These are phyloP conservation scores for Pteropus alecto DNA, from an alignment of 2,113 vertebrate genomes.

Conservation along the genomic window DNA sequence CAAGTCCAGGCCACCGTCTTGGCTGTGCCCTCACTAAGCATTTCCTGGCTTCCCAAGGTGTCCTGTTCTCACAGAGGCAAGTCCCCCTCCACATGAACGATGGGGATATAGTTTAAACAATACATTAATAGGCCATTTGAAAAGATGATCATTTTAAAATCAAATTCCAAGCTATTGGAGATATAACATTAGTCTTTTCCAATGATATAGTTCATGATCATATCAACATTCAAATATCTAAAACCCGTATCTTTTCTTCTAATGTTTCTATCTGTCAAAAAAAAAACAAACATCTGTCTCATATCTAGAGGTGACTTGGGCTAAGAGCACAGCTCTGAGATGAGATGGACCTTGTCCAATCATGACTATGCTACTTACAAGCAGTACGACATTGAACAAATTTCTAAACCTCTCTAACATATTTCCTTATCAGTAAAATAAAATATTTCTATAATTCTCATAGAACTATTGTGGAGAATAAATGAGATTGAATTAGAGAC, in stretches of 20 bases:
- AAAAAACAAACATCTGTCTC: background rate
- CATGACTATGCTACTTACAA: background rate
- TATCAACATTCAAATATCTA: background rate
- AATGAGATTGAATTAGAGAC: background rate
- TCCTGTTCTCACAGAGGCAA: background rate
- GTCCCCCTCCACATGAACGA: background rate
- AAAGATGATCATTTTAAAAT: background rate
- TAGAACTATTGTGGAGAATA: background rate
- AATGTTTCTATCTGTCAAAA: background rate
- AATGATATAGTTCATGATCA: background rate
- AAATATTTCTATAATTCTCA: no score
- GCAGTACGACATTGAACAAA: background rate
- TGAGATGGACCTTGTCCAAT: no score
- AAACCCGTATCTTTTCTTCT: background rate
- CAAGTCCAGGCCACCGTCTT: no score
- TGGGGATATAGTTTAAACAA: background rate
- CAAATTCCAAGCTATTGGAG: background rate
- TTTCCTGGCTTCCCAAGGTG: background rate
- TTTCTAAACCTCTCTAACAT: background rate
- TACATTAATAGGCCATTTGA: background rate
- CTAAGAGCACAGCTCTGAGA: background rate
- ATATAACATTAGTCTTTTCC: background rate
- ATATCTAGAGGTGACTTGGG: background rate
- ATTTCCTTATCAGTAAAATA: background rate
- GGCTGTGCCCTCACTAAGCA: background rate